Conservation (phyloP, 2,888 invertebrate species). For the Caenorhabditis drosophilae region DNA sequence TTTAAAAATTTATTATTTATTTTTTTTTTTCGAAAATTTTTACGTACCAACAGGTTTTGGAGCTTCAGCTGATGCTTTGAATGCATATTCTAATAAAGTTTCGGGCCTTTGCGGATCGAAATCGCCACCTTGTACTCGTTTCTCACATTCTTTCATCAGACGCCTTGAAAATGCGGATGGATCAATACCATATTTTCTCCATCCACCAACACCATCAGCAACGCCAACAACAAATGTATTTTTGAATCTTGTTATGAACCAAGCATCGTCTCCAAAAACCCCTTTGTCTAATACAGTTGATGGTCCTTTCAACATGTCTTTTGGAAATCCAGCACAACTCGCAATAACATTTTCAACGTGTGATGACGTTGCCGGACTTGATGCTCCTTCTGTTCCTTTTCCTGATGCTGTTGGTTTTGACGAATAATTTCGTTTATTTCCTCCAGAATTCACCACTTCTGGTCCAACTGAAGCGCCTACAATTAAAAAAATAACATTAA, state of each 20-base stretch:
- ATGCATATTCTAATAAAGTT: conserved; percentile 61
- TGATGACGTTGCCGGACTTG: conserved; percentile 12
- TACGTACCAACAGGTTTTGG: conserved; percentile 64
- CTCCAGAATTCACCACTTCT: conserved; percentile 19
- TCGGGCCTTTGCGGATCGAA: conserved; percentile 77
- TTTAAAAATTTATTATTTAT: conserved; percentile 5
- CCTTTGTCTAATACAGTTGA: conserved; percentile 73
- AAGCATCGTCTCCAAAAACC: conserved; percentile 96
- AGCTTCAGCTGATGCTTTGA: conserved; percentile 53
- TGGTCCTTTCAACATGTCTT: conserved; percentile 59
- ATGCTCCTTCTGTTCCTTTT: conserved; percentile 19
- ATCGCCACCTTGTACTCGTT: conserved; percentile 74
- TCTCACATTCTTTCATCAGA: conserved; percentile 80
- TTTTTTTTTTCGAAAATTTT: neutral
- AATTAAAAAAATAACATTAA: neutral
- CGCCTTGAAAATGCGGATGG: conserved; percentile 93
- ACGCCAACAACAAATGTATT: conserved; percentile 93
- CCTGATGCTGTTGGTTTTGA: conserved; percentile 15
- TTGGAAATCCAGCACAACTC: conserved; percentile 65
- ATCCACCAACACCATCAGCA: conserved; percentile 97
- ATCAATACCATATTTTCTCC: conserved; percentile 96
- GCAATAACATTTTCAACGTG: conserved; percentile 55
- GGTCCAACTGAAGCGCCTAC: conserved; percentile 21
- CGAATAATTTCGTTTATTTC: conserved; percentile 12
- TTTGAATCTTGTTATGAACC: conserved; percentile 82